Evolutionary conservation across 1,140 invertebrate species (phyloP).

Genomic region (Pararge aegeria): DNA sequence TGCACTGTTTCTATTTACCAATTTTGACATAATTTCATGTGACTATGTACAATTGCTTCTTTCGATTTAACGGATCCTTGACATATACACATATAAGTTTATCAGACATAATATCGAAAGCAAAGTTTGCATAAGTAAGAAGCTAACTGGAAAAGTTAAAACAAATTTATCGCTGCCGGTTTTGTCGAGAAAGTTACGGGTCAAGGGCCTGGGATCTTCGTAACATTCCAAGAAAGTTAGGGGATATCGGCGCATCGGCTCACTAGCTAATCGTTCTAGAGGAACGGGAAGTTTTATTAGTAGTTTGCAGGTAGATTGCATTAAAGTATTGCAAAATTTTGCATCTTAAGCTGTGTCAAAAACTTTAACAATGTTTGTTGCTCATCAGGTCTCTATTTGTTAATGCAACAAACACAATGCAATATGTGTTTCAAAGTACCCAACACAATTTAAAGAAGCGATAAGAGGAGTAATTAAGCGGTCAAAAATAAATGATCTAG

Average conservation of each 20-base stretch:
- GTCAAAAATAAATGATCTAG: too few species aligned
- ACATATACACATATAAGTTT: background rate
- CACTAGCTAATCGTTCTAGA: conserved; percentile 22
- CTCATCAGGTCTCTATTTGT: too few species aligned
- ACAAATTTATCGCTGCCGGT: conserved; percentile 48
- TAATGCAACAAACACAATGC: too few species aligned
- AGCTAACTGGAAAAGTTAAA: conserved; percentile 37
- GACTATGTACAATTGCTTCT: too few species aligned
- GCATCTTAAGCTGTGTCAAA: background rate
- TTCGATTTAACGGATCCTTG: too few species aligned
- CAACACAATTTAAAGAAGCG: too few species aligned
- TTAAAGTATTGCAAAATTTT: background rate
- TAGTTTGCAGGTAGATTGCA: conserved; percentile 8
- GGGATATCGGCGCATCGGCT: conserved; percentile 28
- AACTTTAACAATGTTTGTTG: background rate
- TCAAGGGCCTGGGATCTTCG: conserved; percentile 45
- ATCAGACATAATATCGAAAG: background rate
- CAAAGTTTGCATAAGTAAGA: conserved; percentile 27
- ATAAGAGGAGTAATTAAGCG: too few species aligned
- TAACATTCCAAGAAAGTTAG: conserved; percentile 38
- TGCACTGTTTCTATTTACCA: too few species aligned
- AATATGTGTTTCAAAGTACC: too few species aligned
- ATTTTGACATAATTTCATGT: too few species aligned
- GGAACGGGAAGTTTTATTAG: conserved; percentile 23
- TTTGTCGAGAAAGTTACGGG: conserved; percentile 48